Conservation (phyloP, 2,888 invertebrate genomes). For the Gonocerus acuteangulatus region DNA sequence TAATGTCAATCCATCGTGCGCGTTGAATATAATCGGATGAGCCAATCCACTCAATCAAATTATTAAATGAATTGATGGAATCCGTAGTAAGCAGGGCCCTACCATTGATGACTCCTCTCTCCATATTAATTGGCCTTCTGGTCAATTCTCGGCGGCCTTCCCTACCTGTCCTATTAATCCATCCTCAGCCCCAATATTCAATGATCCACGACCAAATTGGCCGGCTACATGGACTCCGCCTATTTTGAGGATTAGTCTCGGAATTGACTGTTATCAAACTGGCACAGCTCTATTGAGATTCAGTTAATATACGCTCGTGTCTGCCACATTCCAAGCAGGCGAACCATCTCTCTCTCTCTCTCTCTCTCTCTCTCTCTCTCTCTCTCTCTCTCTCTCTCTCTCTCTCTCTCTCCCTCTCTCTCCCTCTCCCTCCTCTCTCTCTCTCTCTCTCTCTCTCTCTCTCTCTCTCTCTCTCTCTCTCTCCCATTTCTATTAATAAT, state of each 20-base stretch:
- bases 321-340: neutral
- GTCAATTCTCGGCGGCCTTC: neutral
- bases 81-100: too few relatives aligned
- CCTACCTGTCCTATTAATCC: neutral
- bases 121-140: conserved; percentile 12
- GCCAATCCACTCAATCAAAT: too few relatives aligned
- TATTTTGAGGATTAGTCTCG: conserved; percentile 13
- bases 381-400: conserved; percentile 7
- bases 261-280: conserved; percentile 15
- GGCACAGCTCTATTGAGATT: neutral
- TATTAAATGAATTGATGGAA: too few relatives aligned
- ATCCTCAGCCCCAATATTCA: too few relatives aligned
- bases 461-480: conserved; percentile 17
- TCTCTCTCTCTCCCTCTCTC: neutral
- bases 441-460: conserved; percentile 17
- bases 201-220: conserved; percentile 1
- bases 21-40: too few relatives aligned
- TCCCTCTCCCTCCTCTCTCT: conserved; percentile 10
- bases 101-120: neutral
- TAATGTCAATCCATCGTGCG: too few relatives aligned
- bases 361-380: conserved; percentile 14
- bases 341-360: neutral
- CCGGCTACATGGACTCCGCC: neutral
- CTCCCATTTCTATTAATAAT: too few relatives aligned
- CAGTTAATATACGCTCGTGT: conserved; percentile 10